A percentile compares a stretch with the other conserved stretches of the same genome.
Conservation (phyloP, 2,888 invertebrate species). For the Hermaeophaga mercurialis region DNA sequence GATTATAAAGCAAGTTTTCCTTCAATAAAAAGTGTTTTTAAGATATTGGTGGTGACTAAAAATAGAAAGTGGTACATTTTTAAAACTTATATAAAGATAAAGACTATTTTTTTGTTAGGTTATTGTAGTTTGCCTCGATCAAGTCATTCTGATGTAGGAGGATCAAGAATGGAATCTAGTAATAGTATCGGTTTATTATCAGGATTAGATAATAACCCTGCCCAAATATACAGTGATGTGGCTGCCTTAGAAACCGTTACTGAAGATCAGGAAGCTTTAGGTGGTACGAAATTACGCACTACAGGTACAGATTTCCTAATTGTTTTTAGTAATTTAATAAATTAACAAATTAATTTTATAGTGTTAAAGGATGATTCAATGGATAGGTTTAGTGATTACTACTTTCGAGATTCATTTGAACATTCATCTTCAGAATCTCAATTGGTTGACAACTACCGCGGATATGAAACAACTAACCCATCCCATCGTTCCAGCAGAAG, state of each 20-base stretch:
- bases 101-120: slow-evolving; percentile 60
- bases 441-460: slow-evolving; percentile 59
- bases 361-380: slow-evolving; percentile 56
- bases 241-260: slow-evolving; percentile 69
- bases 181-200: slow-evolving; percentile 54
- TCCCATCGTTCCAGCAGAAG: slow-evolving; percentile 60
- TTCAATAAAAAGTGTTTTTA: too few relatives aligned
- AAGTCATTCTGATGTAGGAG: slow-evolving; percentile 72
- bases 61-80: too few relatives aligned
- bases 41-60: too few relatives aligned
- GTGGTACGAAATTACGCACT: slow-evolving; percentile 52
- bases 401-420: slow-evolving; percentile 76
- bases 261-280: slow-evolving; percentile 68
- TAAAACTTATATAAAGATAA: too few relatives aligned
- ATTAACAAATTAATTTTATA: too few relatives aligned
- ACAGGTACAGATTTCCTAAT: too few relatives aligned
- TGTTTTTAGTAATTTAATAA: too few relatives aligned
- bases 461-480: slow-evolving; percentile 54
- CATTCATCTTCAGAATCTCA: slow-evolving; percentile 83
- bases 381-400: slow-evolving; percentile 67
- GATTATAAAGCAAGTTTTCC: too few relatives aligned
- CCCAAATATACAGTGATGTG: slow-evolving; percentile 54
- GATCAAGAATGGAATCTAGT: slow-evolving; percentile 55
- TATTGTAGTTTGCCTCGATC: slow-evolving; percentile 86
- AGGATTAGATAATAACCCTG: slow-evolving; percentile 52